Evolutionary conservation across 2,797 vertebrate genomes (phyloP).

Genomic region (Falco peregrinus): DNA sequence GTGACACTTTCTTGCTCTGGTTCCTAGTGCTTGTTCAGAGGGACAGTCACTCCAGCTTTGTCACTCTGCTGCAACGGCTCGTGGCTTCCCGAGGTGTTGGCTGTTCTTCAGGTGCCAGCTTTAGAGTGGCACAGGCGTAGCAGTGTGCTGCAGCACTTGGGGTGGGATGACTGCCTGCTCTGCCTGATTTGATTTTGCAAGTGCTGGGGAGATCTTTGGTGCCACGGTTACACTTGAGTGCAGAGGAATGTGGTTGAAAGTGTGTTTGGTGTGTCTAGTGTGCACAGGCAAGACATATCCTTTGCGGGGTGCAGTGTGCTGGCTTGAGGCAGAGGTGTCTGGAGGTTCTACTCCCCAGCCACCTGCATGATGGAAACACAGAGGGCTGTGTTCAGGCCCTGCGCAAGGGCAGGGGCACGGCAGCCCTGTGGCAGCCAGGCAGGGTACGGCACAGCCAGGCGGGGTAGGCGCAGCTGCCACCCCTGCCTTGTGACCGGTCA

Average conservation of each 20-base stretch:
- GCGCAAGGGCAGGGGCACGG: fast-evolving
- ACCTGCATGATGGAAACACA: background rate
- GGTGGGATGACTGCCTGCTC: background rate
- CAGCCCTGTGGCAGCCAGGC: background rate
- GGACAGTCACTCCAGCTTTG: background rate
- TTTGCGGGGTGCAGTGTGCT: background rate
- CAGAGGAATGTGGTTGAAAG: background rate
- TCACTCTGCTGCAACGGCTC: fast-evolving
- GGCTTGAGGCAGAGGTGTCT: background rate
- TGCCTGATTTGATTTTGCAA: background rate
- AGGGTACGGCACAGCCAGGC: background rate
- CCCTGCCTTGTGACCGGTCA: background rate
- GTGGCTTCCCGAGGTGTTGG: background rate
- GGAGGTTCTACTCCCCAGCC: background rate
- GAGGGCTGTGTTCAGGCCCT: background rate
- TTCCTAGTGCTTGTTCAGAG: background rate
- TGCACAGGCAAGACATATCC: background rate
- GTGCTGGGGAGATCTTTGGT: background rate
- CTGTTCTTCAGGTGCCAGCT: background rate
- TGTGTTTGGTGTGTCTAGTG: background rate
- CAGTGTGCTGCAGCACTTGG: fast-evolving
- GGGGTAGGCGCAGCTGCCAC: background rate
- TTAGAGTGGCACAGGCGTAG: fast-evolving
- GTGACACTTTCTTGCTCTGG: background rate
- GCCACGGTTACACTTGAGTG: background rate